These are phyloP conservation scores for Lophochroa leadbeateri DNA, from an alignment of 2,113 vertebrate species.

Conservation along the genomic window DNA sequence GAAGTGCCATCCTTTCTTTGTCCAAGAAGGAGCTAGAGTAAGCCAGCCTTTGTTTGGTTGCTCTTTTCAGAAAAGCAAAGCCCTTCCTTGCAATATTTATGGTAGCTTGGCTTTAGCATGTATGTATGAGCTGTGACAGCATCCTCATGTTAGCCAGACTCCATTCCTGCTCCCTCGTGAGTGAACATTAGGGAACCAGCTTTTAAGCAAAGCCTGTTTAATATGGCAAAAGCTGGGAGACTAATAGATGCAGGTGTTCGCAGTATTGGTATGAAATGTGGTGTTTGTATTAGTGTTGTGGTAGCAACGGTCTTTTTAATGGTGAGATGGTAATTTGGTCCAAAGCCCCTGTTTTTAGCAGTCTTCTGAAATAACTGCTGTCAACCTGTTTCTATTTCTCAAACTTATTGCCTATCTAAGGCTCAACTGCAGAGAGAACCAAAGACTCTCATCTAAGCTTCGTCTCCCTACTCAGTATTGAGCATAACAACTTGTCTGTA, in stretches of 20 bases:
- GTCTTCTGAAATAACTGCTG: background rate
- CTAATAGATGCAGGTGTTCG: slow-evolving; percentile 43
- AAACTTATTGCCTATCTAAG: background rate
- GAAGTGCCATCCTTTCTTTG: background rate
- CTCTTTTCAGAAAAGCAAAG: slow-evolving; percentile 27
- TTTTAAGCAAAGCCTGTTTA: slow-evolving; percentile 36
- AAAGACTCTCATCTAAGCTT: background rate
- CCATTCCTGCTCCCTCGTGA: background rate
- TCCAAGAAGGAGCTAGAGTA: background rate
- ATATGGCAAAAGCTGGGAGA: slow-evolving; percentile 40
- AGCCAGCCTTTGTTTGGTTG: slow-evolving; percentile 2
- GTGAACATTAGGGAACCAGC: background rate
- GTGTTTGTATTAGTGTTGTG: slow-evolving; percentile 63
- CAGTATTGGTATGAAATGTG: slow-evolving; percentile 36
- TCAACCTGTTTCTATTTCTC: background rate
- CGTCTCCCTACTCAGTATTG: background rate
- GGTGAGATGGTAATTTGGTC: slow-evolving; percentile 12
- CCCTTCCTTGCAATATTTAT: slow-evolving; percentile 40
- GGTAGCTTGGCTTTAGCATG: slow-evolving; percentile 5
- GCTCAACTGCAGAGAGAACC: background rate
- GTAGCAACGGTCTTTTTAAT: slow-evolving; percentile 39
- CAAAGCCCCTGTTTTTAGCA: slow-evolving; percentile 30
- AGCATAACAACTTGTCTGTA: background rate
- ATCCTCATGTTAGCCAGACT: slow-evolving; percentile 27
- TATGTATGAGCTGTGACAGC: slow-evolving; percentile 21